Percentiles rank a stretch among this genome's conserved stretches.
phyloP scores from a whole-genome alignment of 2,113 vertebrate genomes.

The Setophaga kirtlandii region DNA sequence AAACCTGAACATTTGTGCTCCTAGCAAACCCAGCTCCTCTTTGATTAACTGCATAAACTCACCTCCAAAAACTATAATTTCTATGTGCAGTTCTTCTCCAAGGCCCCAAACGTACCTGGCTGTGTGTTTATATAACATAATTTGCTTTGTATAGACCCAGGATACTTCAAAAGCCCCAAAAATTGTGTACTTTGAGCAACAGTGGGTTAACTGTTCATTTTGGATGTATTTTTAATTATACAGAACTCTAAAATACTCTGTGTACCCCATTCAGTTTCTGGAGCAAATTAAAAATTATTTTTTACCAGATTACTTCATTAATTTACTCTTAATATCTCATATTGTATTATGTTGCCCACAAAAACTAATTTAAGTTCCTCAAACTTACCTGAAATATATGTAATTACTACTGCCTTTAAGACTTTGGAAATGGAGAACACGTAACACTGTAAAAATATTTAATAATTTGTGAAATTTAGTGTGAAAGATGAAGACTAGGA shows the following conservation, averaged over 20 bases:
- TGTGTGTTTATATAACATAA: background rate
- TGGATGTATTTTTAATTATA: background rate
- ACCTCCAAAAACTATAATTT: background rate
- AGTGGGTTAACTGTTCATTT: background rate
- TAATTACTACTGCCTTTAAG: background rate
- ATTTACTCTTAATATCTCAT: background rate
- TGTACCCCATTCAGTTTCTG: background rate
- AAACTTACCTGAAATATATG: background rate
- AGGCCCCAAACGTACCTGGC: background rate
- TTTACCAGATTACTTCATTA: background rate
- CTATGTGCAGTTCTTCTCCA: background rate
- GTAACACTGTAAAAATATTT: background rate
- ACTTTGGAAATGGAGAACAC: background rate
- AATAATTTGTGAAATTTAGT: background rate
- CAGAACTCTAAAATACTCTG: background rate
- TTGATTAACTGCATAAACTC: background rate
- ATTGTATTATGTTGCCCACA: background rate
- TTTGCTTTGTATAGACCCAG: background rate
- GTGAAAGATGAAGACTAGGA: accelerated
- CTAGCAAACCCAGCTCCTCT: background rate
- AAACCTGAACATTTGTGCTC: accelerated
- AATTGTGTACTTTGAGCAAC: background rate
- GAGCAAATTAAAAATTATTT: background rate
- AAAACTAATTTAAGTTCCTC: background rate
- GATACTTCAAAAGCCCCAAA: background rate